Evolutionary conservation across 2,888 invertebrate species (phyloP).

Genomic region (Hypolimnas misippus): DNA sequence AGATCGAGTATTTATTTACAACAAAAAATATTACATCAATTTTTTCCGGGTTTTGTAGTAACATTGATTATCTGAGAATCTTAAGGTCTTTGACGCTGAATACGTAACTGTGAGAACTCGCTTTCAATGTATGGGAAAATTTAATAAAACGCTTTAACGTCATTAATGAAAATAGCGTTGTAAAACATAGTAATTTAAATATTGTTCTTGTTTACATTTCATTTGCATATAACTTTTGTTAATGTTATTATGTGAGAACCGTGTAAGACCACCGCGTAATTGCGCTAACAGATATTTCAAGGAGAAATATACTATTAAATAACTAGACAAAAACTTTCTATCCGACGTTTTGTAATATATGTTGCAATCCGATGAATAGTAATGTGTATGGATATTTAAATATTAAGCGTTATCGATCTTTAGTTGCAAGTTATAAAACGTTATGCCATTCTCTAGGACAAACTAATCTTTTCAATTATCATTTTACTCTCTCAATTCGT

Average conservation of each 20-base stretch:
- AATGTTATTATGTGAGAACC: neutral
- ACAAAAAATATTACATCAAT: neutral
- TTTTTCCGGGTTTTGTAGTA: constrained; percentile 34
- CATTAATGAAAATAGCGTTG: constrained; percentile 21
- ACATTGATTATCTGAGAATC: constrained; percentile 56
- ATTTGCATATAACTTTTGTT: constrained; percentile 1
- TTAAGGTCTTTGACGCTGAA: constrained; percentile 38
- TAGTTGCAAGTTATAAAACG: neutral
- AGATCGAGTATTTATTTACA: constrained; percentile 1
- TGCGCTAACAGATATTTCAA: constrained; percentile 2
- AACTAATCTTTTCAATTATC: no score
- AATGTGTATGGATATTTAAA: constrained; percentile 1
- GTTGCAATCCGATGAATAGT: neutral
- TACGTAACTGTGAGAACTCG: constrained; percentile 55
- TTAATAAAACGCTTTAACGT: constrained; percentile 19
- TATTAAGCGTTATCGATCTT: neutral
- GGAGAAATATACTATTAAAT: constrained; percentile 14
- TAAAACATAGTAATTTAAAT: constrained; percentile 1
- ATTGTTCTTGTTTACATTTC: constrained; percentile 1
- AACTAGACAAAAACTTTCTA: constrained; percentile 15
- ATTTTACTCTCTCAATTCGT: no score
- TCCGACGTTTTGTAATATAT: neutral
- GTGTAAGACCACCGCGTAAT: neutral
- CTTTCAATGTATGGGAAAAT: constrained; percentile 45
- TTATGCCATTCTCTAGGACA: neutral